phyloP scores from a whole-genome alignment of 2,797 vertebrate genomes.

The Apogon hyalosoma region DNA sequence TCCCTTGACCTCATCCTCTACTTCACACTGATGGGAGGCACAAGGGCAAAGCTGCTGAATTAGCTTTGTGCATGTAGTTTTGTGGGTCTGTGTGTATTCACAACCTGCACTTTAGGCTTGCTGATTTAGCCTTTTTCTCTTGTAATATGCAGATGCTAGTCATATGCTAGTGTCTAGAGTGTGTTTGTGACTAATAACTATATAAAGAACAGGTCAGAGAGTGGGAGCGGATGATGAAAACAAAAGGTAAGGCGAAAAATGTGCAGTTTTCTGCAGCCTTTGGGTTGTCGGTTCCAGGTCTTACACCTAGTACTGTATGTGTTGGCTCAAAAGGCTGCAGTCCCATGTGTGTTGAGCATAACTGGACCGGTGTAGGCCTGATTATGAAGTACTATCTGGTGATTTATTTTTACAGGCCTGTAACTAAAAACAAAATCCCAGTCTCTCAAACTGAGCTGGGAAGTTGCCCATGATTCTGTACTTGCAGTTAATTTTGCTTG shows the following conservation, averaged over 20 bases:
- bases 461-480: too few species aligned
- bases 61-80: constrained; percentile 8
- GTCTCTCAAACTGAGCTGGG: too few species aligned
- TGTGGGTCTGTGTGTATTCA: constrained; percentile 6
- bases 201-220: constrained; percentile 33
- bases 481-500: too few species aligned
- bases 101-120: constrained; percentile 26
- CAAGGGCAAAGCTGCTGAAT: constrained; percentile 42
- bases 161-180: constrained; percentile 8
- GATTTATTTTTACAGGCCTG: too few species aligned
- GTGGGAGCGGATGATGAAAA: constrained; percentile 35
- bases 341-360: too few species aligned
- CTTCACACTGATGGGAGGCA: constrained; percentile 37
- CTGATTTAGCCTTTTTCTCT: constrained; percentile 49
- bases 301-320: too few species aligned
- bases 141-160: constrained; percentile 46
- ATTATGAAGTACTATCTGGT: too few species aligned
- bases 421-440: too few species aligned
- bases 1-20: constrained; percentile 43
- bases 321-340: too few species aligned
- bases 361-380: too few species aligned
- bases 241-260: not conserved
- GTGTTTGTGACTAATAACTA: constrained; percentile 33
- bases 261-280: not conserved
- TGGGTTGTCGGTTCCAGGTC: too few species aligned